Evolutionary conservation across 2,113 vertebrate genomes (phyloP), one percentile per base, ranked within the genome.

Genomic region (Peromyscus californicus): DNA sequence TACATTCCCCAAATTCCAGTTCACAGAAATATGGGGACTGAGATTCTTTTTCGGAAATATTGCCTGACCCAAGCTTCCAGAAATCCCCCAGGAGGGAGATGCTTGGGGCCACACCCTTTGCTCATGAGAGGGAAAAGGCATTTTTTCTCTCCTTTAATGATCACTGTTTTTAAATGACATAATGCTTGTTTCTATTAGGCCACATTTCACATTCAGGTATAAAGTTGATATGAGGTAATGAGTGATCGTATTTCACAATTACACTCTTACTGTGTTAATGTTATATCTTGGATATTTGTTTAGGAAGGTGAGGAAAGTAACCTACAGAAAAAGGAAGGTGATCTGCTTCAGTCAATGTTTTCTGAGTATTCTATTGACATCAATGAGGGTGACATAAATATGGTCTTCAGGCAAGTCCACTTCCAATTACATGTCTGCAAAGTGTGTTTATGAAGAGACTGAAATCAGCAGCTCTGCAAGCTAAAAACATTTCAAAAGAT

Each of bases 41-140:
- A 92, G 7, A 84, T 67, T 67, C 8, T 89, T 92, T 33, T 36
- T 82, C 89, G 79, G 22, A 96, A 92, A 92, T 54, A 72, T 59
- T 51, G 3, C 54, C 15, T 83, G 54, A 74, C n/a, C 17, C 12
- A 83, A 92, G 24, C 57, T 92, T 54, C 9, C 57, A 24, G n/a
- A 88, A 54, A 90, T 84, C 61, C 24, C n/a, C 36, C 57, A 69
- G 36, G 19, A 51, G 9, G 26, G 16, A 78, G 59, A n/a, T 5
- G 17, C 1, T 21, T 33, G n/a, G 19, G 24, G 29, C 19, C 5
- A 59, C 0, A 75, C 4, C 11, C 9, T 72, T 59, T 72, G n/a
- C 3, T 85, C 29, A 2, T 21, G 12, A 61, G 17, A 89, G 48
- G 19, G 45, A 29, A 39, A 31, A 72, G 12, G 11, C 8, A n/a